Percentiles rank a stretch among this genome's conserved stretches.
These are phyloP conservation scores for Champsocephalus gunnari DNA, from an alignment of 2,797 vertebrate species.

Conservation along the genomic window DNA sequence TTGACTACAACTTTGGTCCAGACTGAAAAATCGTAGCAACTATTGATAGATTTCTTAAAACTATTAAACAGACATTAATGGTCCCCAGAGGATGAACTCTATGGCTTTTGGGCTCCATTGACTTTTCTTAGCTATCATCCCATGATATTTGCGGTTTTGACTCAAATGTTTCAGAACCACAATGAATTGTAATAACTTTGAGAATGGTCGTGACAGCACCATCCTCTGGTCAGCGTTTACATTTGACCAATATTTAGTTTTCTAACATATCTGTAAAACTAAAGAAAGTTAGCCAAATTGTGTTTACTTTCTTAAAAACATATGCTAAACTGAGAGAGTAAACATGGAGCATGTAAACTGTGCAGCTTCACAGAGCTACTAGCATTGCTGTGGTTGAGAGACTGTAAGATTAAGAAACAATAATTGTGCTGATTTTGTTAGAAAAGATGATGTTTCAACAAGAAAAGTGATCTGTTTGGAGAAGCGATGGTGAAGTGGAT, in stretches of 20 bases:
- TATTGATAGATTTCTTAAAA: not conserved
- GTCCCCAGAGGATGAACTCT: not conserved
- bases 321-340: not conserved
- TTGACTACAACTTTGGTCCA: not conserved
- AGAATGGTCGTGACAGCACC: not conserved
- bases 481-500: conserved; percentile 12
- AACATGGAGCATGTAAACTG: not conserved
- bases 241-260: not conserved
- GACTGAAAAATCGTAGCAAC: not conserved
- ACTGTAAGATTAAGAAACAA: not conserved
- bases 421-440: not conserved
- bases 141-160: not conserved
- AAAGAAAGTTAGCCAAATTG: not conserved
- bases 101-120: not conserved
- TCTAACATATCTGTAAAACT: not conserved
- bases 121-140: not conserved
- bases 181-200: not conserved
- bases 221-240: not conserved
- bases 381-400: not conserved
- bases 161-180: not conserved
- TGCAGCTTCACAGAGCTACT: not conserved
- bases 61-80: too few relatives aligned
- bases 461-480: conserved; percentile 5
- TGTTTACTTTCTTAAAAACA: too few relatives aligned
- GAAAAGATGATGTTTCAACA: conserved; percentile 1